A percentile compares a stretch with the other conserved stretches of the same genome.
Evolutionary conservation across 2,113 vertebrate genomes (phyloP).

Genomic region (Bubalus kerabau): DNA sequence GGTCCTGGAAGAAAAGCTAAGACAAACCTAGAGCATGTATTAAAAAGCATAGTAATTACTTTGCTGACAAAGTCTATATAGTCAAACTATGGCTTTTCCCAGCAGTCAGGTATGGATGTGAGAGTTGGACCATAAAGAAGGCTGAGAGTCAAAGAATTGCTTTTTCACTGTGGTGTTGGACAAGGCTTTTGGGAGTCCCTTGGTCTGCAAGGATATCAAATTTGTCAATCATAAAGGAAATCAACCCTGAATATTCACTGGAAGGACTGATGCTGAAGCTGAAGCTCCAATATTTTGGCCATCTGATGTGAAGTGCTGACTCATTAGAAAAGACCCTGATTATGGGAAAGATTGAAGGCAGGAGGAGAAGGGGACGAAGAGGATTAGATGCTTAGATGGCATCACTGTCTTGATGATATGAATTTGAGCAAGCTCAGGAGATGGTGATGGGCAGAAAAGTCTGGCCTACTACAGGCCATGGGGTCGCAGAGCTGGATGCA

Average conservation of each 20-base stretch:
- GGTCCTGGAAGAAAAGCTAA: neutral
- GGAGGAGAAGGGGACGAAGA: neutral
- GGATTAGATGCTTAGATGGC: neutral
- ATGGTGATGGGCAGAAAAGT: neutral
- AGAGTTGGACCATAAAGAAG: neutral
- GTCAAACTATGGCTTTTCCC: neutral
- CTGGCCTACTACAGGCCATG: neutral
- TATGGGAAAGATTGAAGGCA: neutral
- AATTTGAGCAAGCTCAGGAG: neutral
- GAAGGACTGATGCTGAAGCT: neutral
- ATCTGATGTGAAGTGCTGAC: neutral
- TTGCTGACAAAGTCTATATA: neutral
- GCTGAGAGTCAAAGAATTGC: neutral
- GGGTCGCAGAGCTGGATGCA: accelerated
- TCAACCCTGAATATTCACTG: neutral
- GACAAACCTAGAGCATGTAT: neutral
- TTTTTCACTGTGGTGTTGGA: neutral
- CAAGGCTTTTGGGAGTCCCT: neutral
- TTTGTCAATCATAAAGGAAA: neutral
- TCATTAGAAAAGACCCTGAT: neutral
- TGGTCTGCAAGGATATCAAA: neutral
- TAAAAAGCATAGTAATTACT: neutral
- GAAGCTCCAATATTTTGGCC: neutral
- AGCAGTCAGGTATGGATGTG: neutral
- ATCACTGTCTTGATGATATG: neutral